Percentiles rank a stretch among this genome's conserved stretches.
phyloP scores from a whole-genome alignment of 1,140 invertebrate species.

The Ceratitis capitata region DNA sequence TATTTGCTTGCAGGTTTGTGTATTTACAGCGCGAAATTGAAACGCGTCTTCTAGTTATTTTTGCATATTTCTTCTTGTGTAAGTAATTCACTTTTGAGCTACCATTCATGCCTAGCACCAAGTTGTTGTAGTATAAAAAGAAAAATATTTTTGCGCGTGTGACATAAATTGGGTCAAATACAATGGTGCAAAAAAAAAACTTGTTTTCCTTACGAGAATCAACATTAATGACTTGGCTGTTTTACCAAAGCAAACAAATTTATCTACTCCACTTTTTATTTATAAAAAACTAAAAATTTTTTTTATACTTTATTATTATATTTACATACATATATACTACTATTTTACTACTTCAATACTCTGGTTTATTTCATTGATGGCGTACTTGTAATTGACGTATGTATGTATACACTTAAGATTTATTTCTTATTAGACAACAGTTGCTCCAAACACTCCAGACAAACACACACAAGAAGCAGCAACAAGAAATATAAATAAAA shows the following conservation, averaged over 20 bases:
- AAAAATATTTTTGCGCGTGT: neutral
- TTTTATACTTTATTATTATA: neutral
- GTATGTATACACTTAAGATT: neutral
- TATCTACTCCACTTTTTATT: neutral
- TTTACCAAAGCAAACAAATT: neutral
- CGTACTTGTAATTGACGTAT: neutral
- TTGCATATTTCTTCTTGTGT: neutral
- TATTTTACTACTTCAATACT: neutral
- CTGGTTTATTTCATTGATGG: neutral
- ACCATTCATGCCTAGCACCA: too few relatives aligned
- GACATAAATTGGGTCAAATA: slow-evolving; percentile 1
- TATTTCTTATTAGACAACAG: neutral
- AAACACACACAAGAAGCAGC: neutral
- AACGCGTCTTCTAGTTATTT: neutral
- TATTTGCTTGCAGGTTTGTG: neutral
- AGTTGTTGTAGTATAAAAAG: too few relatives aligned
- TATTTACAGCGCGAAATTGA: neutral
- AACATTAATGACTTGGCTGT: neutral
- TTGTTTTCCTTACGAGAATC: neutral
- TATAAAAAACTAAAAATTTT: too few relatives aligned
- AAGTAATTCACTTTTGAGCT: neutral
- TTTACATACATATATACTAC: neutral
- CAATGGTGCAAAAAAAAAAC: neutral
- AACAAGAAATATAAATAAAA: neutral
- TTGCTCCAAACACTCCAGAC: neutral